A percentile compares a stretch with the other conserved stretches of the same genome.
Evolutionary conservation across 2,797 vertebrate species (phyloP).

Genomic region (Gallirallus australis): DNA sequence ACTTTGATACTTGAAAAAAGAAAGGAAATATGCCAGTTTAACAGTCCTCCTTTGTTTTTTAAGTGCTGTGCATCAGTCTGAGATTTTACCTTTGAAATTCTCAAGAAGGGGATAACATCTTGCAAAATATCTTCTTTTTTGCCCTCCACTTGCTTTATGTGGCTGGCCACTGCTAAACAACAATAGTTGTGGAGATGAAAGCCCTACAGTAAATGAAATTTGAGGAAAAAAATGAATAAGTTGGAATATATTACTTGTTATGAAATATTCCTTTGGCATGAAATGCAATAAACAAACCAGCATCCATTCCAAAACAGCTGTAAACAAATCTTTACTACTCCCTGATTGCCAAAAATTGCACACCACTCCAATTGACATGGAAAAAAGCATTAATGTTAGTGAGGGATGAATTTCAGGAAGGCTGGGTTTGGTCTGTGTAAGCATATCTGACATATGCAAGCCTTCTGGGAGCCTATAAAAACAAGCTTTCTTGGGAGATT

Average conservation of each 20-base stretch:
- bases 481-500: conserved; percentile 57
- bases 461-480: conserved; percentile 47
- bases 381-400: conserved; percentile 52
- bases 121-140: background rate
- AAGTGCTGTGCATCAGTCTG: background rate
- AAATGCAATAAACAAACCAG: conserved; percentile 44
- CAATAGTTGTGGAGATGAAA: background rate
- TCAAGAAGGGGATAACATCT: background rate
- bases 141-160: background rate
- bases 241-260: conserved; percentile 28
- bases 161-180: background rate
- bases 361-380: background rate
- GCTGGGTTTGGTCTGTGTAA: conserved; percentile 60
- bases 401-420: conserved; percentile 52
- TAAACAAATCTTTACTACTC: conserved; percentile 52
- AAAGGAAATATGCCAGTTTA: background rate
- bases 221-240: background rate
- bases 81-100: background rate
- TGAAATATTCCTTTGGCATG: conserved; percentile 30
- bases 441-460: conserved; percentile 44
- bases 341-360: conserved; percentile 40
- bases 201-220: background rate
- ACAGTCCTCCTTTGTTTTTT: background rate
- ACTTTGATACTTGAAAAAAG: background rate
- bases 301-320: conserved; percentile 26